Percentiles rank a stretch among this genome's conserved stretches.
These are phyloP conservation scores for Cercopithecus diana DNA, from an alignment of 2,797 vertebrate species.

Conservation along the genomic window DNA sequence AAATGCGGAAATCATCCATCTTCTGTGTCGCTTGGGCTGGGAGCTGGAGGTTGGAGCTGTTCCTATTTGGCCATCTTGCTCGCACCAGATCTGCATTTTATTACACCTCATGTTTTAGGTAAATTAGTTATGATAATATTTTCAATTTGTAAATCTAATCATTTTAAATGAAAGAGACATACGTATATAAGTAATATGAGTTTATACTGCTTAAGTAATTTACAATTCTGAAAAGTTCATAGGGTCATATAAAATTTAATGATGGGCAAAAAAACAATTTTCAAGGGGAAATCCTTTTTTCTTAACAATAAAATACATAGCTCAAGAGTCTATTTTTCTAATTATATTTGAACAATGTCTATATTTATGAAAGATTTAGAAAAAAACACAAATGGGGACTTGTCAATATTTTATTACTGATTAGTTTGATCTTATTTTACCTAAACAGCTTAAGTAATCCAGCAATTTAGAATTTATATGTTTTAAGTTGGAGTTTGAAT, in stretches of 20 bases:
- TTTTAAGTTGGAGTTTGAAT: not conserved
- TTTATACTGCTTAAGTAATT: not conserved
- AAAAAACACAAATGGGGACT: not conserved
- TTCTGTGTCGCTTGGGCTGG: too few species aligned
- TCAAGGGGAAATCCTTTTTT: not conserved
- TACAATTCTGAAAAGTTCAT: not conserved
- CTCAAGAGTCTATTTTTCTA: not conserved
- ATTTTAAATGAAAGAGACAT: conserved; percentile 10
- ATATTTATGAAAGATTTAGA: not conserved
- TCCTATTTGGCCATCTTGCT: too few species aligned
- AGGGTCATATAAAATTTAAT: not conserved
- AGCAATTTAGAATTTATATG: not conserved
- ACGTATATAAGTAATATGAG: not conserved
- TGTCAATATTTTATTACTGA: not conserved
- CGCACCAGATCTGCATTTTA: not conserved
- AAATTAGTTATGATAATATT: conserved; percentile 7
- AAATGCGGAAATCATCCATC: too few species aligned
- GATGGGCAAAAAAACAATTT: not conserved
- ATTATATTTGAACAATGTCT: not conserved
- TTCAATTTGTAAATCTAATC: not conserved
- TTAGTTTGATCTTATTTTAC: not conserved
- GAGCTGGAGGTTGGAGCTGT: too few species aligned
- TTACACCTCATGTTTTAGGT: not conserved
- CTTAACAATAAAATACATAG: not conserved
- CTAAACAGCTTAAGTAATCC: not conserved